Evolutionary conservation across 2,797 vertebrate species (phyloP).

Genomic region (Morus bassanus): DNA sequence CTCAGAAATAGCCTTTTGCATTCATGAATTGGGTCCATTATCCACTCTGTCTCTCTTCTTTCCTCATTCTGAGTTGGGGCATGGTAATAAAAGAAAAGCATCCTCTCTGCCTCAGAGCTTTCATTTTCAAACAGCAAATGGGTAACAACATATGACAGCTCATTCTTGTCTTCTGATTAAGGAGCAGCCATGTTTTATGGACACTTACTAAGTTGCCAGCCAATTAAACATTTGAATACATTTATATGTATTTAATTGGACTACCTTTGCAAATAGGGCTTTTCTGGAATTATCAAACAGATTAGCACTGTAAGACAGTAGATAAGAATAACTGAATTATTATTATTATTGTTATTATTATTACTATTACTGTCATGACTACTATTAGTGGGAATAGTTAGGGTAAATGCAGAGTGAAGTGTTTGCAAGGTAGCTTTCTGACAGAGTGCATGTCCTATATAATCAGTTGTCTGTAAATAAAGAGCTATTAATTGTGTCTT

Average conservation of each 20-base stretch:
- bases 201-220: neutral
- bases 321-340: neutral
- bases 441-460: neutral
- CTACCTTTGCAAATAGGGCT: neutral
- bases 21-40: constrained; percentile 34
- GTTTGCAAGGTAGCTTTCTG: neutral
- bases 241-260: neutral
- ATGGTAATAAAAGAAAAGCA: neutral
- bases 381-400: neutral
- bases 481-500: neutral
- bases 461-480: neutral
- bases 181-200: neutral
- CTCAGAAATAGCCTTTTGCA: constrained; percentile 43
- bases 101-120: constrained; percentile 3
- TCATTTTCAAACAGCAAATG: constrained; percentile 1
- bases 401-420: neutral
- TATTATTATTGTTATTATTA: neutral
- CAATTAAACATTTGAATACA: constrained; percentile 5
- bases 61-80: neutral
- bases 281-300: neutral
- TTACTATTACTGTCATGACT: neutral
- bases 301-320: neutral
- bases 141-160: constrained; percentile 21
- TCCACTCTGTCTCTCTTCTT: constrained; percentile 1
- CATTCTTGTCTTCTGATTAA: constrained; percentile 39